Percentiles rank a stretch among this genome's conserved stretches.
phyloP scores from a whole-genome alignment of 2,797 vertebrate species.

The Podarcis lilfordi region DNA sequence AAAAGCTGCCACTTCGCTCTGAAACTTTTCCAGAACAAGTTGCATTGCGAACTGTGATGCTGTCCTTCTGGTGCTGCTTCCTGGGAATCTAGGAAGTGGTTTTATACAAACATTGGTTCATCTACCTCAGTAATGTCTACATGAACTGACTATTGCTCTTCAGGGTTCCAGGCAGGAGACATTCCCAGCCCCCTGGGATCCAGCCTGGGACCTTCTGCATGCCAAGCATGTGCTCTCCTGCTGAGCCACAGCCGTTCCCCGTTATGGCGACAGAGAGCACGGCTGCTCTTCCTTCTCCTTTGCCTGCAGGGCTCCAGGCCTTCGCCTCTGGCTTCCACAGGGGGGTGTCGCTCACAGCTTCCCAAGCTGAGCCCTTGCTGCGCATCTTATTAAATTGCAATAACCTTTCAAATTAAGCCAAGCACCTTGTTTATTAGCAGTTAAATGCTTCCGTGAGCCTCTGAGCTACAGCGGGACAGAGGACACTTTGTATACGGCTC shows the following conservation, averaged over 20 bases:
- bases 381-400: conserved; percentile 44
- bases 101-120: no score
- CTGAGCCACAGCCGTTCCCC: accelerated
- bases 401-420: conserved; percentile 66
- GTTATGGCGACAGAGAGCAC: accelerated
- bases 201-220: neutral
- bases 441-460: conserved; percentile 67
- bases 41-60: neutral
- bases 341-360: neutral
- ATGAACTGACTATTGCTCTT: no score
- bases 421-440: conserved; percentile 63
- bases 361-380: neutral
- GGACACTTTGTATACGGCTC: conserved; percentile 35
- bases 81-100: neutral
- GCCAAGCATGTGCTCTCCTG: accelerated
- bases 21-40: neutral
- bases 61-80: neutral
- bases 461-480: conserved; percentile 48
- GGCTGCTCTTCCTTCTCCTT: accelerated
- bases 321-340: accelerated
- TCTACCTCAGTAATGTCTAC: neutral
- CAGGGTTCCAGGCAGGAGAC: no score
- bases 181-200: neutral
- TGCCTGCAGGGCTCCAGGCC: accelerated
- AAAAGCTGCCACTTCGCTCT: neutral